Evolutionary conservation across 2,888 invertebrate species (phyloP).

Genomic region (Abscondita cerata): DNA sequence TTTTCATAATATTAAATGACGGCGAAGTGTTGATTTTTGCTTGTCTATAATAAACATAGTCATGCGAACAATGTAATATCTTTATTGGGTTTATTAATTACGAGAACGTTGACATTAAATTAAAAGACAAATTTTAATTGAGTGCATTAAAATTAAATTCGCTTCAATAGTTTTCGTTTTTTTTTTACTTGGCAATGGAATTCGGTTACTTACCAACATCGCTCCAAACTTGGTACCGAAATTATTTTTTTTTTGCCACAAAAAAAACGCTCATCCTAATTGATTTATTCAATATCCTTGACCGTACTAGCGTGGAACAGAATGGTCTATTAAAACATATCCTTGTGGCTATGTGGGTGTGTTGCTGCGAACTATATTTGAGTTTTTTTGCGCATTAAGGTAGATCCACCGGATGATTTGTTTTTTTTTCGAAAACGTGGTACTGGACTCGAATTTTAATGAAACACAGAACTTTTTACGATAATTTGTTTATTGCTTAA

Average conservation of each 20-base stretch:
- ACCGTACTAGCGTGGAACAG: conserved; percentile 1
- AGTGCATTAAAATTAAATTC: neutral
- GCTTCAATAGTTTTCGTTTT: too few species aligned
- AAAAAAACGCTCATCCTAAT: too few species aligned
- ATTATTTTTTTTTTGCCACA: too few species aligned
- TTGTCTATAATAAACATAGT: neutral
- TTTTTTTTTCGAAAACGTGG: too few species aligned
- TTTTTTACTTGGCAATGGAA: too few species aligned
- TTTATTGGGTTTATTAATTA: conserved; percentile 7
- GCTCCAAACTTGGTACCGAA: too few species aligned
- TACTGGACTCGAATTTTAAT: too few species aligned
- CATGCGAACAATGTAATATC: neutral
- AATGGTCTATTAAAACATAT: conserved; percentile 1
- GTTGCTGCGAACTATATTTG: neutral
- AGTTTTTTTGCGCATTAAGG: neutral
- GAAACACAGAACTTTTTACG: neutral
- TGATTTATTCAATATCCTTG: conserved; percentile 3
- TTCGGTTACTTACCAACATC: too few species aligned
- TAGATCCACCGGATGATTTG: too few species aligned
- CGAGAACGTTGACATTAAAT: conserved; percentile 9
- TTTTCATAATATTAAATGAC: neutral
- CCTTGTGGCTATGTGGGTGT: conserved; percentile 2
- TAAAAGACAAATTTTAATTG: conserved; percentile 11
- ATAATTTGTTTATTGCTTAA: conserved; percentile 1
- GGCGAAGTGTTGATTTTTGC: neutral